A percentile compares a stretch with the other conserved stretches of the same genome.
phyloP scores from a whole-genome alignment of 2,888 invertebrate species.

The Agrotis ipsilon region DNA sequence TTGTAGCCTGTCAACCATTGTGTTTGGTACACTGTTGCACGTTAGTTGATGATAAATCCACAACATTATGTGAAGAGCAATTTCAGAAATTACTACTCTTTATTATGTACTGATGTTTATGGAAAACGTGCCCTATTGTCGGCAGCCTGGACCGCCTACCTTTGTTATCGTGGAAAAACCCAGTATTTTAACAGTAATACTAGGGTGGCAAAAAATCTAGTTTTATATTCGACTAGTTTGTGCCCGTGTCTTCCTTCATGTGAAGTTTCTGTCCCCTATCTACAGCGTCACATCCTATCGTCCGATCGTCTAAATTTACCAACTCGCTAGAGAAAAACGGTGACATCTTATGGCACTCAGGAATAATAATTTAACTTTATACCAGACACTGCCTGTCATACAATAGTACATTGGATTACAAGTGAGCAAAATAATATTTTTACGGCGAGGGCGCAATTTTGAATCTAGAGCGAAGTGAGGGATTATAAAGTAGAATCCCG shows the following conservation, averaged over 20 bases:
- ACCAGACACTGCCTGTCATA: too few relatives aligned
- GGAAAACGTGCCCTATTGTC: slow-evolving; percentile 43
- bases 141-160: slow-evolving; percentile 21
- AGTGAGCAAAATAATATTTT: too few relatives aligned
- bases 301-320: too few relatives aligned
- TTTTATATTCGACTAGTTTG: neutral
- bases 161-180: slow-evolving; percentile 26
- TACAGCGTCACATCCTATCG: too few relatives aligned
- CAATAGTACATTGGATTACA: too few relatives aligned
- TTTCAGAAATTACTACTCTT: slow-evolving; percentile 38
- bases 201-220: neutral
- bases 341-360: too few relatives aligned
- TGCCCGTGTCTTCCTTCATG: neutral
- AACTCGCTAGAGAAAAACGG: too few relatives aligned
- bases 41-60: slow-evolving; percentile 22
- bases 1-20: slow-evolving; percentile 25
- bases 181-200: neutral
- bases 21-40: slow-evolving; percentile 25
- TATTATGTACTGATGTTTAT: slow-evolving; percentile 20
- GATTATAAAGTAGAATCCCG: too few relatives aligned
- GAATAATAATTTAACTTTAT: too few relatives aligned
- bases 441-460: too few relatives aligned
- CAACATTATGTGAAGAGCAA: slow-evolving; percentile 26
- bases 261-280: too few relatives aligned
- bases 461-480: too few relatives aligned